Base-by-base conservation (phyloP, 2,888 invertebrate species). In the Eretmocerus hayati region DNA sequence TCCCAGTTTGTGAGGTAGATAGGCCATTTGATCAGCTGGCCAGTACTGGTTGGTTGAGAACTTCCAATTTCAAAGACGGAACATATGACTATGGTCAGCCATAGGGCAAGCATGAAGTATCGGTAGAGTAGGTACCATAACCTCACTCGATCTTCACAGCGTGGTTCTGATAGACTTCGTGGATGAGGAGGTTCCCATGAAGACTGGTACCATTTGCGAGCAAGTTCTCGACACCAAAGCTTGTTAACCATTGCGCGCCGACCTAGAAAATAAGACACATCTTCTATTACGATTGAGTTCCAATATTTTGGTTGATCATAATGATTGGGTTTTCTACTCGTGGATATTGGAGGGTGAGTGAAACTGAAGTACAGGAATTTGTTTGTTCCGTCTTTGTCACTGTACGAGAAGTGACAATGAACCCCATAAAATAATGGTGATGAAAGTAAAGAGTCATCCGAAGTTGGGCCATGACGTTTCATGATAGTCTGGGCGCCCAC, bases 1-100 rank as follows among this genome's bases (percentile, higher is more conserved):
- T 84, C 85, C 85, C 85, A 85, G 67, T 85, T 83, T 11, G 86
- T 86, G 59, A 86, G 76, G 66, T 83, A 86, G 55, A 85, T 83
- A 48, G 80, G 76, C 84, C 84, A 86, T 60, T 81, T 83, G n/a
- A n/a, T n/a, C 5, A 18, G 18, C 54, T 65, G 54, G 15, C 53
- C 49, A 5, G 51, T 47, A 3, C 53, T 49, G 2, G 57, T 48
- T 0, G 62, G 60, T 0, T 61, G 46, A 11, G 50, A 53, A 30
- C 68, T 68, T 3, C 71, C 72, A 5, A 65, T 18, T 23, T 72
- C 70, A 30, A 68, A 61, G n/a, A 72, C 6, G 3, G 72, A 70
- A 42, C 66, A 70, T 5, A 64, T 70, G 13, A 77, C 69, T 20
- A 79, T 67, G 3, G 63, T 69, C 9, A 76, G 63, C 57, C 78